Conservation (phyloP, 2,888 invertebrate species). For the Scaptomyza caliginosa region DNA sequence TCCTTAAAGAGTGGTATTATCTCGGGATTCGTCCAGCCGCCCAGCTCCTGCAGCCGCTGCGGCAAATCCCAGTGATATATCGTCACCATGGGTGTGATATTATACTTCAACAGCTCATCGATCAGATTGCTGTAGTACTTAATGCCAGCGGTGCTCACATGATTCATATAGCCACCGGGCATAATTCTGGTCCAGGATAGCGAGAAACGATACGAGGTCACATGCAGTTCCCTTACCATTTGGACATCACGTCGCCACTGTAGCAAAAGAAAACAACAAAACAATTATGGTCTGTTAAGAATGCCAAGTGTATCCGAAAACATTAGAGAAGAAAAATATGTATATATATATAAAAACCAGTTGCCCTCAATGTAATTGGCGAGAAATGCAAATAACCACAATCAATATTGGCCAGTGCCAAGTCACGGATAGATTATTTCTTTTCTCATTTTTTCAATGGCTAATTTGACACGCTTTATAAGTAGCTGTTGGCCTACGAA, state of each 20-base stretch:
- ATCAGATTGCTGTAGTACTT: slow-evolving; percentile 91
- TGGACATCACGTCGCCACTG: slow-evolving; percentile 86
- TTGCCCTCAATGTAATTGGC: slow-evolving; percentile 34
- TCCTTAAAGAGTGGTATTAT: slow-evolving; percentile 88
- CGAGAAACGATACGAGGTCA: slow-evolving; percentile 89
- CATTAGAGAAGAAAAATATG: no score
- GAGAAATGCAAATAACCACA: slow-evolving; percentile 38
- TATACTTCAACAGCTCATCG: slow-evolving; percentile 87
- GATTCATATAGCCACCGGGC: slow-evolving; percentile 88
- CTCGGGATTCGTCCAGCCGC: slow-evolving; percentile 88
- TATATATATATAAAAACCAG: no score
- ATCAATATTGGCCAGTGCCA: slow-evolving; percentile 33
- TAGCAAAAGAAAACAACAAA: slow-evolving; percentile 12
- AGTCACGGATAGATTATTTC: slow-evolving; percentile 1
- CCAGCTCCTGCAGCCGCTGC: slow-evolving; percentile 87
- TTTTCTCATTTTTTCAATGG: slow-evolving; percentile 13
- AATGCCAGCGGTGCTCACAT: slow-evolving; percentile 89
- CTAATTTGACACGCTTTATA: slow-evolving; percentile 48
- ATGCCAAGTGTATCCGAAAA: slow-evolving; percentile 41
- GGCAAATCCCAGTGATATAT: slow-evolving; percentile 90
- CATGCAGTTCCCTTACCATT: slow-evolving; percentile 87
- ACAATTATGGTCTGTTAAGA: slow-evolving; percentile 16
- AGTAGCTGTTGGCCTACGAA: slow-evolving; percentile 29
- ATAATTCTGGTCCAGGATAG: slow-evolving; percentile 91
- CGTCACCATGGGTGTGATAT: slow-evolving; percentile 89